Conservation (phyloP, 1,140 invertebrate species). For the Trachymyrmex cornetzi region DNA sequence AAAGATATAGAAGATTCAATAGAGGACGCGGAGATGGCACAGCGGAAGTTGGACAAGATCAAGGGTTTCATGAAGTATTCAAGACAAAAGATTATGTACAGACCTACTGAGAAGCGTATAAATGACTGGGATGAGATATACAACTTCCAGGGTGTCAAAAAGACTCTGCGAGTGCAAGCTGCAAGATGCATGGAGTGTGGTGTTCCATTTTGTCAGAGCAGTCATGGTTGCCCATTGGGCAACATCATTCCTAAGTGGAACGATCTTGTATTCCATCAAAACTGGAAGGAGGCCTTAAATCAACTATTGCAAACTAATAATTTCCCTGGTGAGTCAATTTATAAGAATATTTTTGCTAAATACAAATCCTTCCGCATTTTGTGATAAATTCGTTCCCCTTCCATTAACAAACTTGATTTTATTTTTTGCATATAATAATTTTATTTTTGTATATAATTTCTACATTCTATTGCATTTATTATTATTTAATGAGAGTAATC, state of each 20-base stretch:
- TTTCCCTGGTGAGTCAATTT: constrained; percentile 92
- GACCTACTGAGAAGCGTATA: constrained; percentile 93
- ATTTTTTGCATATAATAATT: neutral
- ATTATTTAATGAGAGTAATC: neutral
- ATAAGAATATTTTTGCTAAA: constrained; percentile 6
- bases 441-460: neutral
- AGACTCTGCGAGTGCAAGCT: constrained; percentile 96
- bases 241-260: constrained; percentile 99
- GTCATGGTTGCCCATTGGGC: constrained; percentile 98
- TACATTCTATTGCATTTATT: neutral
- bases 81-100: constrained; percentile 94
- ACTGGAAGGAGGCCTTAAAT: constrained; percentile 98
- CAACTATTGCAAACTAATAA: constrained; percentile 99
- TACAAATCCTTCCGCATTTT: neutral
- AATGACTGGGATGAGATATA: constrained; percentile 99
- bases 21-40: constrained; percentile 91
- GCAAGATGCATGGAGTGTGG: constrained; percentile 99
- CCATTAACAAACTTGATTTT: neutral
- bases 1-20: constrained; percentile 96
- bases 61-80: constrained; percentile 98
- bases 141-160: constrained; percentile 94
- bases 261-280: constrained; percentile 96
- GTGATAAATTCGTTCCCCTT: neutral
- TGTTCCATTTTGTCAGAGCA: constrained; percentile 99
- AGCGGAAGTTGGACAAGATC: constrained; percentile 96